These are phyloP conservation scores for Microctenopoma steveboyesi DNA, from an alignment of 2,797 vertebrate genomes.

Conservation along the genomic window DNA sequence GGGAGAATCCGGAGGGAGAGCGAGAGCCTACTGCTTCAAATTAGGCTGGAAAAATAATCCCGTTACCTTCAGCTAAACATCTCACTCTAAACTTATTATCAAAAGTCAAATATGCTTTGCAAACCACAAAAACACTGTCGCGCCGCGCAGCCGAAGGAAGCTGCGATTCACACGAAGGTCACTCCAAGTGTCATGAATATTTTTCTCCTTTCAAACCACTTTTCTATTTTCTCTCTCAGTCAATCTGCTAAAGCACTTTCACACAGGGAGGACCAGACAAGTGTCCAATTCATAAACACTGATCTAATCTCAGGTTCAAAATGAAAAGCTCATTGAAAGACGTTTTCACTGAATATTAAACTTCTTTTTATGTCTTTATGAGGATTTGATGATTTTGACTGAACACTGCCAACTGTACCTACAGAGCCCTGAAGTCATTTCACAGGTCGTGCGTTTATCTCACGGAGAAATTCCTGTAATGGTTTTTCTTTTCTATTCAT, in stretches of 20 bases:
- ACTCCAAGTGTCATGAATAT: constrained; percentile 50
- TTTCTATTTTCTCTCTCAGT: constrained; percentile 45
- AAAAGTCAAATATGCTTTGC: constrained; percentile 81
- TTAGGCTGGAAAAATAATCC: constrained; percentile 85
- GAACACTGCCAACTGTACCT: background rate
- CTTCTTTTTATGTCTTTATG: constrained; percentile 16
- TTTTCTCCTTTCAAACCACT: constrained; percentile 43
- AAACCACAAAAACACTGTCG: constrained; percentile 67
- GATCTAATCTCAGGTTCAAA: constrained; percentile 39
- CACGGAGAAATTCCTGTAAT: background rate
- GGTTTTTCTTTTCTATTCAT: background rate
- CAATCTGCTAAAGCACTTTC: constrained; percentile 38
- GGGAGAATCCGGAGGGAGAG: constrained; percentile 30
- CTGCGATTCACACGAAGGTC: constrained; percentile 68
- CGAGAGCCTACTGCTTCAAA: constrained; percentile 81
- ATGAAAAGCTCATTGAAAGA: constrained; percentile 39
- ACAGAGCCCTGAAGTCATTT: background rate
- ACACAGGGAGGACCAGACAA: constrained; percentile 42
- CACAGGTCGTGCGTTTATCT: background rate
- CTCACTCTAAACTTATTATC: constrained; percentile 74
- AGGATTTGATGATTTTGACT: constrained; percentile 10
- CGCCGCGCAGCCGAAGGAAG: constrained; percentile 44
- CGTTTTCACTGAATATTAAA: constrained; percentile 28
- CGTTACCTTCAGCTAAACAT: constrained; percentile 74
- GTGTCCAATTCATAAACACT: constrained; percentile 55